These are phyloP conservation scores for Melinaea menophilus DNA, from an alignment of 2,888 invertebrate genomes.

Conservation along the genomic window DNA sequence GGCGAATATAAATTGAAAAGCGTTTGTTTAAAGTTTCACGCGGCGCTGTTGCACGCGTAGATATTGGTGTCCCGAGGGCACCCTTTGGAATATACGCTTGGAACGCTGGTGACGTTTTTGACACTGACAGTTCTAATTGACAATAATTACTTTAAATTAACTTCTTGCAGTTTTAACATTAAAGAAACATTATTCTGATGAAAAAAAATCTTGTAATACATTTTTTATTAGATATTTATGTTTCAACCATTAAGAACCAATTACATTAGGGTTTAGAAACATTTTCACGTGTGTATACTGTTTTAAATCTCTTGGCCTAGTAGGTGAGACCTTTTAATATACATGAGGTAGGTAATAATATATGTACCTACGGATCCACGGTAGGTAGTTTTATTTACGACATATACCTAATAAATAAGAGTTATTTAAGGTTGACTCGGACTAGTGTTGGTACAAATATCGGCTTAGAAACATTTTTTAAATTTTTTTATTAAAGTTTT, in stretches of 20 bases:
- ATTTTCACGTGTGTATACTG: slow-evolving; percentile 11
- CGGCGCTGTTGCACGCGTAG: slow-evolving; percentile 41
- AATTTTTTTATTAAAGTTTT: too few relatives aligned
- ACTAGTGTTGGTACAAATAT: not conserved
- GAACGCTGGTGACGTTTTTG: not conserved
- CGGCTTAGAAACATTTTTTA: too few relatives aligned
- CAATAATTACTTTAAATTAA: not conserved
- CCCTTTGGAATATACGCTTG: slow-evolving; percentile 25
- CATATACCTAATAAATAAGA: slow-evolving; percentile 21
- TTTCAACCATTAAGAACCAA: too few relatives aligned
- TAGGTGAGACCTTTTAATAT: slow-evolving; percentile 52
- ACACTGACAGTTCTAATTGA: not conserved
- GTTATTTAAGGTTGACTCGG: not conserved
- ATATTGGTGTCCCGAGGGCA: slow-evolving; percentile 36
- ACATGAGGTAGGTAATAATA: slow-evolving; percentile 63
- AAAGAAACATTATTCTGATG: not conserved
- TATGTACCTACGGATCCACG: slow-evolving; percentile 39
- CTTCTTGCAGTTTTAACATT: too few relatives aligned
- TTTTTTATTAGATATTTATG: too few relatives aligned
- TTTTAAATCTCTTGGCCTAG: slow-evolving; percentile 35
- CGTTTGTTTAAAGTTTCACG: slow-evolving; percentile 57
- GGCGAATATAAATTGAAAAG: slow-evolving; percentile 58
- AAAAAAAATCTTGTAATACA: too few relatives aligned
- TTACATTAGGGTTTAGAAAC: too few relatives aligned
- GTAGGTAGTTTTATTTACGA: slow-evolving; percentile 2